Evolutionary conservation across 2,113 vertebrate genomes (phyloP).

Genomic region (Anguilla japonica): DNA sequence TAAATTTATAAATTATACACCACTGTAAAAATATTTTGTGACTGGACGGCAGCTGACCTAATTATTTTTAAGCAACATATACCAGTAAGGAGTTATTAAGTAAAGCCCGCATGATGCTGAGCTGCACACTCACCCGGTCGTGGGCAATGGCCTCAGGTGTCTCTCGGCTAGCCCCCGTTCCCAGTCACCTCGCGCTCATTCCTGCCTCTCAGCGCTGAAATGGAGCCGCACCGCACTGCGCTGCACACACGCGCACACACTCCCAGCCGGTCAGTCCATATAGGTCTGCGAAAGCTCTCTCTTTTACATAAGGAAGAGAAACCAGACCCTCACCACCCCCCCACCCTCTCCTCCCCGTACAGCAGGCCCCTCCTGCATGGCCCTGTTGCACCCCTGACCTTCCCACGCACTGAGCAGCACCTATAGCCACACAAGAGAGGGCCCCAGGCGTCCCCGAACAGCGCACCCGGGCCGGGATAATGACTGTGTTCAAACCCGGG

Average conservation of each 20-base stretch:
- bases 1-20: neutral
- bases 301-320: neutral
- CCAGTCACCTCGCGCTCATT: neutral
- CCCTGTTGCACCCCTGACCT: neutral
- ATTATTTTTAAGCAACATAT: neutral
- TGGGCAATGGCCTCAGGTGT: neutral
- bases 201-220: neutral
- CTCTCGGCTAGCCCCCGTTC: neutral
- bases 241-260: neutral
- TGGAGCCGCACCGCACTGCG: neutral
- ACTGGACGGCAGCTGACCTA: neutral
- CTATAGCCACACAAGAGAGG: neutral
- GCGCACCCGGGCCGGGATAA: neutral
- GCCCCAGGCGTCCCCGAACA: neutral
- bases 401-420: neutral
- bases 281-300: neutral
- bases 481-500: slow-evolving; percentile 13
- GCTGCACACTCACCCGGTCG: neutral
- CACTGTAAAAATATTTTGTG: neutral
- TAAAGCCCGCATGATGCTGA: neutral
- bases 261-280: neutral
- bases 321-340: neutral
- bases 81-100: neutral
- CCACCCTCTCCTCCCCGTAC: neutral
- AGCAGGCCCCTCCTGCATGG: neutral